A percentile compares a stretch with the other conserved stretches of the same genome.
Conservation (phyloP, 1,140 invertebrate species). For the Drosophila bifasciata region DNA sequence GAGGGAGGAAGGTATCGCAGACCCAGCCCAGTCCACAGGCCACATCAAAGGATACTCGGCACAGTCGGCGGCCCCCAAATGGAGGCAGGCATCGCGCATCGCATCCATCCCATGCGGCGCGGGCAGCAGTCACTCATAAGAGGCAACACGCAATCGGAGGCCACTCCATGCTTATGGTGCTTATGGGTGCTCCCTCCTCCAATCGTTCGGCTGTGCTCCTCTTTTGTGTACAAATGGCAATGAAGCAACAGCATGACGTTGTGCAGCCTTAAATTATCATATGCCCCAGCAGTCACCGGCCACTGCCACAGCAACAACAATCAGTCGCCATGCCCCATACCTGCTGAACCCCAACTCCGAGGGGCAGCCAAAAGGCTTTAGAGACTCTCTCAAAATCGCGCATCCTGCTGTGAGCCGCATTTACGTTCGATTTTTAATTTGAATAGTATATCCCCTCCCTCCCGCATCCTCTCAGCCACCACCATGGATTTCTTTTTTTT, state of each 20-base stretch:
- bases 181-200: conserved; percentile 16
- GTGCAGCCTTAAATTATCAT: conserved; percentile 82
- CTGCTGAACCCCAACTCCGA: conserved; percentile 23
- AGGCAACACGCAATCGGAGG: conserved; percentile 60
- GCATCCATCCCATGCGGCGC: conserved; percentile 60
- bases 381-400: conserved; percentile 59
- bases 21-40: conserved; percentile 14
- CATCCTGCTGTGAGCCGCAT: conserved; percentile 81
- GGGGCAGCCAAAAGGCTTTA: conserved; percentile 23
- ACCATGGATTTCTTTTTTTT: conserved; percentile 1
- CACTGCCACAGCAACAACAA: conserved; percentile 53
- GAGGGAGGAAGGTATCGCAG: too few relatives aligned
- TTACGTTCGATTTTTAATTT: conserved; percentile 83
- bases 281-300: conserved; percentile 60
- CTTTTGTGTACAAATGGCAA: conserved; percentile 78
- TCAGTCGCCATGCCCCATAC: conserved; percentile 34
- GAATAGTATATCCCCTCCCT: conserved; percentile 58
- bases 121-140: conserved; percentile 80
- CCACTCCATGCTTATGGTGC: too few relatives aligned
- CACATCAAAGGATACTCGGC: conserved; percentile 80
- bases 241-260: conserved; percentile 80
- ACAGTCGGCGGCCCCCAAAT: conserved; percentile 71
- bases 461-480: background rate
- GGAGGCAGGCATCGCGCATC: conserved; percentile 39
- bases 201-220: conserved; percentile 32